Evolutionary conservation across 2,113 vertebrate genomes (phyloP).

Genomic region (Paramisgurnus dabryanus): DNA sequence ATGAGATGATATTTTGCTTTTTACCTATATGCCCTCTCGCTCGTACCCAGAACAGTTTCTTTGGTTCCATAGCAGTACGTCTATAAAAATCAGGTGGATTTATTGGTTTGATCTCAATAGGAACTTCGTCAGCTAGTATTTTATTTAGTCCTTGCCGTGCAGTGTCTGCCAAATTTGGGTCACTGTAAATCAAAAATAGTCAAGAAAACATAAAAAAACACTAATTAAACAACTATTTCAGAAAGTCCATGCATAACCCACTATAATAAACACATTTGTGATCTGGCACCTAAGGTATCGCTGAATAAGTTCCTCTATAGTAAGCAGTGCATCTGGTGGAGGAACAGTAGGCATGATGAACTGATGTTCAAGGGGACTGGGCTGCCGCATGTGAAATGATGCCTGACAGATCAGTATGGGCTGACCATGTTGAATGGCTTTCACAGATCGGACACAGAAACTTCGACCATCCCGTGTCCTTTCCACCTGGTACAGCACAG

Average conservation of each 20-base stretch:
- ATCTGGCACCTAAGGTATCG: slow-evolving; percentile 78
- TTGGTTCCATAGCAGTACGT: slow-evolving; percentile 71
- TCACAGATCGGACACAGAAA: slow-evolving; percentile 88
- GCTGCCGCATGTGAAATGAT: slow-evolving; percentile 86
- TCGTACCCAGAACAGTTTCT: slow-evolving; percentile 90
- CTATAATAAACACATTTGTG: too few species aligned
- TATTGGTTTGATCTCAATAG: slow-evolving; percentile 87
- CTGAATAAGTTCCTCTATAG: slow-evolving; percentile 78
- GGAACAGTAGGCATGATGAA: slow-evolving; percentile 88
- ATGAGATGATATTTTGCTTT: background rate
- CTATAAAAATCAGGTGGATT: slow-evolving; percentile 73
- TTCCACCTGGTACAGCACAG: slow-evolving; percentile 91
- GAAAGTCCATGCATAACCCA: background rate
- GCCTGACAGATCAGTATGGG: slow-evolving; percentile 90
- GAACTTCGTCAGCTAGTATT: slow-evolving; percentile 85
- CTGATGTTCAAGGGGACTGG: slow-evolving; percentile 86
- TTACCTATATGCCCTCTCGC: slow-evolving; percentile 89
- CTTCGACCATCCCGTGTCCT: slow-evolving; percentile 85
- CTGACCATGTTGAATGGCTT: slow-evolving; percentile 88
- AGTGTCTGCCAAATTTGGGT: slow-evolving; percentile 79
- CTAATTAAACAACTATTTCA: background rate
- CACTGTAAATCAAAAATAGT: slow-evolving; percentile 67
- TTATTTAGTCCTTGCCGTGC: slow-evolving; percentile 79
- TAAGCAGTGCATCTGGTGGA: slow-evolving; percentile 81
- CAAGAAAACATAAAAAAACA: background rate